Evolutionary conservation across 2,113 vertebrate species (phyloP).

Genomic region (Lepus americanus): DNA sequence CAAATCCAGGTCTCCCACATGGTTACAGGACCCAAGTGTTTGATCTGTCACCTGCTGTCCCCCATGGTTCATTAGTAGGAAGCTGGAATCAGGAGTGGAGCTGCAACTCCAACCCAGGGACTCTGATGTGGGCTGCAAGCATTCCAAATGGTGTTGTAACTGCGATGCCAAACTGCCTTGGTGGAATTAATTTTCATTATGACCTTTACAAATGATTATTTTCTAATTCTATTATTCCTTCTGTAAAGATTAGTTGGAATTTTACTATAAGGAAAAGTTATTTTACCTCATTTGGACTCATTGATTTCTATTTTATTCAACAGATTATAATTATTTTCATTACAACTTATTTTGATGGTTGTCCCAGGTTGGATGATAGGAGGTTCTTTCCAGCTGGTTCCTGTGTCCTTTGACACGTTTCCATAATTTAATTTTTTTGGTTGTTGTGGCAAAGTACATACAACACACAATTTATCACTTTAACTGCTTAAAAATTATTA

Average conservation of each 20-base stretch:
- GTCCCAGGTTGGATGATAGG: background rate
- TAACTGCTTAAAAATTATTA: background rate
- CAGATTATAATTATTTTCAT: background rate
- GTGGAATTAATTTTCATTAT: background rate
- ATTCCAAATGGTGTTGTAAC: too few species aligned
- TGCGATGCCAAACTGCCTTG: too few species aligned
- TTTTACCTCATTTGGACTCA: background rate
- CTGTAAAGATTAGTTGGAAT: conserved; percentile 43
- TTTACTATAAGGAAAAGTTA: background rate
- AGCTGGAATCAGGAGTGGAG: too few species aligned
- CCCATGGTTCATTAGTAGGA: too few species aligned
- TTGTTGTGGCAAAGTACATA: background rate
- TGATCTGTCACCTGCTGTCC: too few species aligned
- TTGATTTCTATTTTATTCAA: conserved; percentile 35
- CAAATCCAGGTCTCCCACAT: too few species aligned
- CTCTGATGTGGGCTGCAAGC: too few species aligned
- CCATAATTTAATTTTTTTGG: conserved; percentile 11
- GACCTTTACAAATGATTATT: conserved; percentile 29
- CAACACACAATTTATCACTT: background rate
- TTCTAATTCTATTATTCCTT: conserved; percentile 37
- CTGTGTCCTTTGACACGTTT: background rate
- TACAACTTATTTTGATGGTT: background rate
- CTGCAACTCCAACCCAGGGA: too few species aligned
- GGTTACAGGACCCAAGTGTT: too few species aligned
- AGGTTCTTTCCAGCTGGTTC: background rate